phyloP scores from a whole-genome alignment of 2,888 invertebrate genomes.

The Allacma fusca region DNA sequence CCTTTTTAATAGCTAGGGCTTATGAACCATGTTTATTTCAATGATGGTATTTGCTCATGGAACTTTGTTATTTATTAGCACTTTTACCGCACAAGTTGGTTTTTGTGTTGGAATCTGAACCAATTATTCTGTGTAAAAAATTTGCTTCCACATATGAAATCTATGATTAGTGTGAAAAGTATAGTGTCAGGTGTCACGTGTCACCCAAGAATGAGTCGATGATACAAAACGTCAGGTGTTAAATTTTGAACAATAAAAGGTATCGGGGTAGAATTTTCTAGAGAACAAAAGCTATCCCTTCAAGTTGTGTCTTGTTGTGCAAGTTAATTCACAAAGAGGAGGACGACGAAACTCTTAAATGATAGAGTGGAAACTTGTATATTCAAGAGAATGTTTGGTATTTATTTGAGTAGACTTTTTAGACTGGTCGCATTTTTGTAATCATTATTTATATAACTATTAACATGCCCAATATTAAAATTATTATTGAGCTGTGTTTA shows the following conservation, averaged over 20 bases:
- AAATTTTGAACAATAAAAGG: too few relatives aligned
- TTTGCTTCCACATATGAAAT: too few relatives aligned
- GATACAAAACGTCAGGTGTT: too few relatives aligned
- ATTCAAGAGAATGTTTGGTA: constrained; percentile 26
- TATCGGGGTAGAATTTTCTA: too few relatives aligned
- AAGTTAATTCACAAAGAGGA: too few relatives aligned
- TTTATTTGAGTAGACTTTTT: constrained; percentile 32
- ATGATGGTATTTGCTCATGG: constrained; percentile 17
- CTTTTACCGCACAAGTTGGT: too few relatives aligned
- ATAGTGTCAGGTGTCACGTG: too few relatives aligned
- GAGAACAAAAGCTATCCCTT: neutral
- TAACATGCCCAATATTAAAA: constrained; percentile 7
- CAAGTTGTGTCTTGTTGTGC: constrained; percentile 12
- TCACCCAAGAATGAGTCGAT: too few relatives aligned
- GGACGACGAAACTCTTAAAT: neutral
- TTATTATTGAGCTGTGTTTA: constrained; percentile 26
- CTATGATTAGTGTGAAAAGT: too few relatives aligned
- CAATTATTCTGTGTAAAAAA: too few relatives aligned
- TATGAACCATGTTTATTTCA: neutral
- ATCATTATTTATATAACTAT: constrained; percentile 31
- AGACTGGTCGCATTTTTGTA: constrained; percentile 39
- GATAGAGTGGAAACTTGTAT: neutral
- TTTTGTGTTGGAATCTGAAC: too few relatives aligned
- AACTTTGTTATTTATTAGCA: neutral
- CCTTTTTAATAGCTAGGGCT: too few relatives aligned